Conservation (phyloP, 2,888 invertebrate species). For the Griposia aprilina region DNA sequence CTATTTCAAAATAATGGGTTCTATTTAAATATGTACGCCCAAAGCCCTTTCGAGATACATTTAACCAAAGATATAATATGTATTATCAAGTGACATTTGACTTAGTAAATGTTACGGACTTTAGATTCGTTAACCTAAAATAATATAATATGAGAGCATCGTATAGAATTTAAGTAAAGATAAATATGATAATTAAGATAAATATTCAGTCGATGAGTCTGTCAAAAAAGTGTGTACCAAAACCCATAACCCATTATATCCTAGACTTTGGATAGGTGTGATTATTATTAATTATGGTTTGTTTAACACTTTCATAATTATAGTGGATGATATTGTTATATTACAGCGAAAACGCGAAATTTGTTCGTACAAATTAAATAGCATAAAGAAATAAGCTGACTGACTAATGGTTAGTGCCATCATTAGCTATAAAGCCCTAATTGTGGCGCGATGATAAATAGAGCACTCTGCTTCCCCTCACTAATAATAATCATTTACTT, state of each 20-base stretch:
- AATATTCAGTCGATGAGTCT: neutral
- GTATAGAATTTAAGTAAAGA: neutral
- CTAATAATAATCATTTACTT: conserved; percentile 63
- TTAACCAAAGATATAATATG: conserved; percentile 17
- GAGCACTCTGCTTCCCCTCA: conserved; percentile 56
- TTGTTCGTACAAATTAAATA: conserved; percentile 19
- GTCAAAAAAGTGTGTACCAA: neutral
- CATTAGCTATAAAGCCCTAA: conserved; percentile 56
- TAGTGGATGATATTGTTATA: neutral
- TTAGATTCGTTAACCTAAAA: neutral
- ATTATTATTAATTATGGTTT: neutral
- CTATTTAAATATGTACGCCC: conserved; percentile 42
- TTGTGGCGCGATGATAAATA: conserved; percentile 65
- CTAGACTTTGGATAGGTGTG: neutral
- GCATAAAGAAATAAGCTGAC: conserved; percentile 33
- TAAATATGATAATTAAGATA: neutral
- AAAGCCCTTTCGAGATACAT: conserved; percentile 8
- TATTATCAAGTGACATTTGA: conserved; percentile 20
- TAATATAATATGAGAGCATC: neutral
- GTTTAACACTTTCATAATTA: neutral
- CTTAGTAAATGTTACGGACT: neutral
- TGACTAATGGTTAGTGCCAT: conserved; percentile 51
- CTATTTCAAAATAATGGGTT: conserved; percentile 12
- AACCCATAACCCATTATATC: neutral
- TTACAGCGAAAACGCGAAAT: neutral